Conservation (phyloP, 1,140 invertebrate species). For the Leptopilina boulardi region DNA sequence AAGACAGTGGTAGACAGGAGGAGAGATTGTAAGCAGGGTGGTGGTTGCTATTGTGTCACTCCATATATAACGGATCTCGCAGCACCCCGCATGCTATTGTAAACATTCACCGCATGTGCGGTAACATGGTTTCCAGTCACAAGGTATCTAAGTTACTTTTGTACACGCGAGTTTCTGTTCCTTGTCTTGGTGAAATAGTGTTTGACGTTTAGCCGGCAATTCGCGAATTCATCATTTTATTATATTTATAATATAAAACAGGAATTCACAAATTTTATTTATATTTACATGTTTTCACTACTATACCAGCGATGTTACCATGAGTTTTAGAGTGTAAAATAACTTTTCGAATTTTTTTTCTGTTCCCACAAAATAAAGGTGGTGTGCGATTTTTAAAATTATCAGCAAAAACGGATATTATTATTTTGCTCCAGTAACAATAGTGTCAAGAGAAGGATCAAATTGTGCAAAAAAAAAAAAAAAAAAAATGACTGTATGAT, state of each 20-base stretch:
- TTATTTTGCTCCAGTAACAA: too few relatives aligned
- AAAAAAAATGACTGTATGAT: not conserved
- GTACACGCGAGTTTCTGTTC: slow-evolving; percentile 53
- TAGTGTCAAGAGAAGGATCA: not conserved
- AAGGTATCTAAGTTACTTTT: slow-evolving; percentile 66
- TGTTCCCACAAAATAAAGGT: not conserved
- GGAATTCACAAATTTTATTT: slow-evolving; percentile 10
- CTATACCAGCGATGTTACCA: too few relatives aligned
- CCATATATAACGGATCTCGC: slow-evolving; percentile 69
- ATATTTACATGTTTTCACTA: too few relatives aligned
- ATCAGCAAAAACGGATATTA: not conserved
- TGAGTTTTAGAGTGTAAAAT: too few relatives aligned
- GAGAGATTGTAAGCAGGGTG: slow-evolving; percentile 49
- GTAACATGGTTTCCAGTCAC: slow-evolving; percentile 75
- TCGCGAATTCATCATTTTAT: not conserved
- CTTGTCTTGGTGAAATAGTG: slow-evolving; percentile 63
- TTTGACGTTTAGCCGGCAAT: slow-evolving; percentile 42
- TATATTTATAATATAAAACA: too few relatives aligned
- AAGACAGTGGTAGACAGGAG: slow-evolving; percentile 40
- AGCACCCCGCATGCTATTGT: slow-evolving; percentile 70
- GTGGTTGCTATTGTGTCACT: slow-evolving; percentile 71
- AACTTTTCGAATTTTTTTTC: too few relatives aligned
- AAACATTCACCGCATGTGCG: slow-evolving; percentile 75
- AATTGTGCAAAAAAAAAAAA: not conserved
- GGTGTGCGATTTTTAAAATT: not conserved